These are phyloP conservation scores for Mesoclemmys tuberculata DNA, from an alignment of 2,113 vertebrate genomes.

Conservation along the genomic window DNA sequence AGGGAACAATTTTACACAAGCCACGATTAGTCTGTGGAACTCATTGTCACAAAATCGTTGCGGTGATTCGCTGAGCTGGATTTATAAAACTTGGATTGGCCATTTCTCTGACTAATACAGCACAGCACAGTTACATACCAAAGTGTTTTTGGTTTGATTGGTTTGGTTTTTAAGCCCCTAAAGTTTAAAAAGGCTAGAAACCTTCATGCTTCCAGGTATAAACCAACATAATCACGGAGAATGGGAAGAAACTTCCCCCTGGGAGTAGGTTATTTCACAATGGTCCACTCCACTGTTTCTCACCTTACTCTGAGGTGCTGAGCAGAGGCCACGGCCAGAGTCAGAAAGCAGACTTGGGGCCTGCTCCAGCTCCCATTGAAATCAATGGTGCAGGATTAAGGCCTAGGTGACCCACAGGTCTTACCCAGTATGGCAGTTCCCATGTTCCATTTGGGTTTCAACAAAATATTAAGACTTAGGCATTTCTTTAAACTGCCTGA, in stretches of 20 bases:
- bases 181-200: neutral
- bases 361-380: neutral
- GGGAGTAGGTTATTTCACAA: rapidly evolving
- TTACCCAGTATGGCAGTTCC: neutral
- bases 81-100: neutral
- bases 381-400: neutral
- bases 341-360: neutral
- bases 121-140: too few relatives aligned
- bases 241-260: rapidly evolving
- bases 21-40: neutral
- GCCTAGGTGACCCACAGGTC: rapidly evolving
- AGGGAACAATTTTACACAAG: neutral
- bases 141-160: neutral
- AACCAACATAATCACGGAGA: neutral
- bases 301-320: rapidly evolving
- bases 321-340: neutral
- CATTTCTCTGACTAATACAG: neutral
- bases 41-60: neutral
- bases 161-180: neutral
- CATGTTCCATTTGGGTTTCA: neutral
- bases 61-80: neutral
- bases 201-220: rapidly evolving
- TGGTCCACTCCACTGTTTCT: neutral
- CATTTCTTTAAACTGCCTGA: neutral
- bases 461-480: too few relatives aligned